Base-by-base conservation (phyloP, 2,888 invertebrate genomes). In the Zeuzera pyrina region DNA sequence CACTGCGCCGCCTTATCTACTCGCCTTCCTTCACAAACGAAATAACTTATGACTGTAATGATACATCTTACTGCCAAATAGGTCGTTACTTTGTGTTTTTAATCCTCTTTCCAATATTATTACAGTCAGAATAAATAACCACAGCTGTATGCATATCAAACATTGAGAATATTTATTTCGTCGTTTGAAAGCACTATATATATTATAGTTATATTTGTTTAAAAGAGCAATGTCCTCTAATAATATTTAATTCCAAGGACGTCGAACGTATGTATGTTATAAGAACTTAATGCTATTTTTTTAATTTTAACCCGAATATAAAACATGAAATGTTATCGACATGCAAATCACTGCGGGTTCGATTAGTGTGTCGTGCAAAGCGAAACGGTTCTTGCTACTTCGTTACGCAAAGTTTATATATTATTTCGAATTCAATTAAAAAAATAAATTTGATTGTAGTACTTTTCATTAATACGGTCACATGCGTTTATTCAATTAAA, bases 1-100 rank as follows among this genome's bases (percentile, higher is more conserved):
- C 81, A 81, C 61, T 81, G 78, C 77, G 78, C 67, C 58, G 57
- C 62, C 66, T 71, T 68, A 63, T 67, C 66, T 56, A 56, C 47
- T 39, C 28, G 25, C 41, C 49, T 52, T 49, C 52, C 52, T 62
- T 66, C 63, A 55, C 64, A 54, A 55, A 57, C 53, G 47, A 62
- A 58, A 72, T 69, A 65, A 70, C 63, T 68, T 66, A 71, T 57
- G 57, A 60, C 51, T 41, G 49, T 57, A 52, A 57, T 56, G 55
- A 66, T 62, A 65, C 60, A 64, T 56, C 50, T 55, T 26, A 51
- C 41, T 67, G 68, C 69, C 70, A 71, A 74, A 64, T 70, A 72
- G 66, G 67, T 68, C 65, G 50, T 42, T 41, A n/a, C n/a, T 38
- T 41, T 41, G 42, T 10, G 12, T 8, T 28, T 28, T 15, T 28